These are phyloP conservation scores for Hyperopisus bebe DNA, from an alignment of 2,113 vertebrate genomes.

Conservation along the genomic window DNA sequence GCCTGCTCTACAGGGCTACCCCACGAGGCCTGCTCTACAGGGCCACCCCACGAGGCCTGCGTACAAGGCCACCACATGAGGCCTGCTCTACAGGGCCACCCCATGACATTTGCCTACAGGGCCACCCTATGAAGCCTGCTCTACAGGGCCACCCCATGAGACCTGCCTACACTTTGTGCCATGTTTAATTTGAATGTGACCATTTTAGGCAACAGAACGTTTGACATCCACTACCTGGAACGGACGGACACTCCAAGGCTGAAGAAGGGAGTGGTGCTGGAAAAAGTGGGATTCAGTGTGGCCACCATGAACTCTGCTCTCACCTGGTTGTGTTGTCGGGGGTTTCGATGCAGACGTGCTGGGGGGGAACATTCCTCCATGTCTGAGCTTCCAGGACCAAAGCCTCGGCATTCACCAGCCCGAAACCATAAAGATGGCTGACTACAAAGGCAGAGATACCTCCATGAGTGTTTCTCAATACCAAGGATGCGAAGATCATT, in stretches of 20 bases:
- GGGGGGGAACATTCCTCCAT: conserved; percentile 82
- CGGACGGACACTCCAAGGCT: neutral
- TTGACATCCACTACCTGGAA: neutral
- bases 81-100: too few species aligned
- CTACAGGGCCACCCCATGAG: too few species aligned
- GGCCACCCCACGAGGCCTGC: too few species aligned
- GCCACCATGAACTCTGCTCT: conserved; percentile 23
- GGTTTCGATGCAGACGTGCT: conserved; percentile 82
- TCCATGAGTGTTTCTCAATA: neutral
- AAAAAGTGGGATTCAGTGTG: neutral
- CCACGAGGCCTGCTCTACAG: too few species aligned
- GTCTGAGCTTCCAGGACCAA: conserved; percentile 89
- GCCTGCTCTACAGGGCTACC: too few species aligned
- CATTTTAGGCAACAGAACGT: neutral
- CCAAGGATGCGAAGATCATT: neutral
- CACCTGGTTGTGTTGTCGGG: conserved; percentile 81
- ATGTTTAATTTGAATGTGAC: neutral
- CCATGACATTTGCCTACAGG: too few species aligned
- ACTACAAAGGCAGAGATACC: conserved; percentile 55
- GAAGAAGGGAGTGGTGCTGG: neutral
- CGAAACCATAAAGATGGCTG: conserved; percentile 95
- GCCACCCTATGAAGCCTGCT: too few species aligned
- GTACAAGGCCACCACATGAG: too few species aligned
- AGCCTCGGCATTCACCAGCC: conserved; percentile 90
- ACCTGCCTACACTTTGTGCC: neutral